Evolutionary conservation across 1,140 invertebrate genomes (phyloP).

Genomic region (Anoplolepis gracilipes): DNA sequence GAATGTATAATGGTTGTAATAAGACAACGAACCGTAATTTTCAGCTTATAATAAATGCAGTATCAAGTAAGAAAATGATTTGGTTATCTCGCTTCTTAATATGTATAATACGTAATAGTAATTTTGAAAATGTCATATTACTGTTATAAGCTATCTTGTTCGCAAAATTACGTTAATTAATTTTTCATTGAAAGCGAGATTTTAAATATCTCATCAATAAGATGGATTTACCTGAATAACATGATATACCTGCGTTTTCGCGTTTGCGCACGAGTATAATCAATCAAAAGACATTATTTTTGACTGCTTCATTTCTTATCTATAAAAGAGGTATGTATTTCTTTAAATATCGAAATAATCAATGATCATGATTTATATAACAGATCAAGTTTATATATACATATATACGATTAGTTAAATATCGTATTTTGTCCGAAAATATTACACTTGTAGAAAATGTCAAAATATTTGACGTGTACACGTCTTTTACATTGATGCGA

Average conservation of each 20-base stretch:
- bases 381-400: background rate
- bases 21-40: background rate
- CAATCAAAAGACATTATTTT: constrained; percentile 33
- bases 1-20: constrained; percentile 11
- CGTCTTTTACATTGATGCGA: constrained; percentile 36
- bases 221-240: background rate
- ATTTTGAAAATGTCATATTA: background rate
- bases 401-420: constrained; percentile 11
- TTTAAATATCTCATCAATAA: constrained; percentile 1
- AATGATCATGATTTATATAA: constrained; percentile 5
- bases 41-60: background rate
- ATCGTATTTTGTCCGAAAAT: background rate
- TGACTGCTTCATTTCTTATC: constrained; percentile 1
- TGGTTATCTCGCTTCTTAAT: background rate
- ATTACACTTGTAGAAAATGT: background rate
- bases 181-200: background rate
- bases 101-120: background rate
- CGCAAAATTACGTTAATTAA: background rate
- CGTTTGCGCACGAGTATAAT: constrained; percentile 8
- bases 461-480: constrained; percentile 29
- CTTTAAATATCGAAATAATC: constrained; percentile 18
- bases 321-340: constrained; percentile 13
- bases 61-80: constrained; percentile 20
- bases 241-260: background rate
- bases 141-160: background rate